Percentiles rank a stretch among this genome's conserved stretches.
Conservation (phyloP, 2,888 invertebrate species). For the Sesia apiformis region DNA sequence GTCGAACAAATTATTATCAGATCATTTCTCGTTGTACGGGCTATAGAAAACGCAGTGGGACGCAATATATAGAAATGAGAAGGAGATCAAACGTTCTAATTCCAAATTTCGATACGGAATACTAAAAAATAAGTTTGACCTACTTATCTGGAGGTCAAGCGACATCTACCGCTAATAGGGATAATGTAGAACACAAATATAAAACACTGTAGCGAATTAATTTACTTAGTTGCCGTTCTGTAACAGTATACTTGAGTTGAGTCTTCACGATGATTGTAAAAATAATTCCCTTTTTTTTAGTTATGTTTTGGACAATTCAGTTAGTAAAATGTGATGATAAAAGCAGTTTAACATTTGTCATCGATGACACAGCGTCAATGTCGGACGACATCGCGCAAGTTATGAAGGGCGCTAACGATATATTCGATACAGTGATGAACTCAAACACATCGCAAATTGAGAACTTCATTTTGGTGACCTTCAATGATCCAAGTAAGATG, state of each 20-base stretch:
- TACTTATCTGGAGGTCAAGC: neutral
- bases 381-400: conserved; percentile 32
- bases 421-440: conserved; percentile 39
- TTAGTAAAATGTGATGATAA: conserved; percentile 15
- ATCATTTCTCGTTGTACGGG: no score
- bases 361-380: conserved; percentile 51
- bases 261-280: no score
- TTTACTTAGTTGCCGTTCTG: conserved; percentile 1
- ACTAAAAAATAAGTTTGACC: neutral
- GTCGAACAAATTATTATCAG: no score
- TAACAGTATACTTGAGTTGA: conserved; percentile 1
- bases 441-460: conserved; percentile 35
- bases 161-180: neutral
- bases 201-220: conserved; percentile 1
- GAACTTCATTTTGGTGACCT: conserved; percentile 45
- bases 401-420: conserved; percentile 22
- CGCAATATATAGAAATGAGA: no score
- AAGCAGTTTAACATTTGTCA: conserved; percentile 43
- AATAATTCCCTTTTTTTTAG: neutral
- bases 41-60: no score
- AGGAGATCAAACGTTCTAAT: no score
- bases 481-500: conserved; percentile 45
- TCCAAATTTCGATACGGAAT: no score
- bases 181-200: neutral
- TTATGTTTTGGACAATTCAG: neutral